Evolutionary conservation across 2,888 invertebrate species (phyloP), one percentile per base, ranked within the genome.

Genomic region (Caenorhabditis panamensis): DNA sequence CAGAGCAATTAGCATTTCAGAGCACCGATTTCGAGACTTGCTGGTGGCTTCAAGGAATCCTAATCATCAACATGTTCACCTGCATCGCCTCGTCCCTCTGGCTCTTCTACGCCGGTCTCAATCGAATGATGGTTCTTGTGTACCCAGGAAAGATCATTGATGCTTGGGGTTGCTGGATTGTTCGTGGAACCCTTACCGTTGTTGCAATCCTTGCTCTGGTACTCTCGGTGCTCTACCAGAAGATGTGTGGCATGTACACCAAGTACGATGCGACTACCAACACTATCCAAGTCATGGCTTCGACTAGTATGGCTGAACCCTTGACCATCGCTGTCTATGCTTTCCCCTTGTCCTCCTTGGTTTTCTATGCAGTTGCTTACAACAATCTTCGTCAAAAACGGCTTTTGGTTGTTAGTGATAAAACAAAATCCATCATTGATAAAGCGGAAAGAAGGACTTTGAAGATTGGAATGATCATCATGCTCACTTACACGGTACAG

Each of bases 71-170:
- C 59, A 77, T 77, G 77, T 77, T 77, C 69, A 77, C 77, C n/a
- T 69, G 63, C 56, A 69, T 77, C 53, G 67, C 77, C 28, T 77
- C 77, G 8, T 77, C 77, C 28, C 44, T 77, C 16, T 77, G 77
- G 77, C 51, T 77, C 36, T 77, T 77, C 53, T 77, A 77, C 37
- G 77, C 77, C 16, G 77, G 77, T 11, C 31, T 77, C 49, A 77
- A 77, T 44, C 77, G 77, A 51, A 77, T 77, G 77, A 63, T 77
- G 69, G 77, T 77, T 20, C 77, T 77, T 4, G 69, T 69, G 13
- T 77, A 36, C 2, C 77, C 77, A 0, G 3, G 51, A 9, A 69
- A 41, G 37, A 41, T 77, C 9, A 41, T 51, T 28, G 37, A 64
- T 22, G 67, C 51, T 0, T 77, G 49, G 37, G 59, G 62, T 37